Evolutionary conservation across 2,888 invertebrate genomes (phyloP).

Genomic region (Sinodicranocentrus sp.): DNA sequence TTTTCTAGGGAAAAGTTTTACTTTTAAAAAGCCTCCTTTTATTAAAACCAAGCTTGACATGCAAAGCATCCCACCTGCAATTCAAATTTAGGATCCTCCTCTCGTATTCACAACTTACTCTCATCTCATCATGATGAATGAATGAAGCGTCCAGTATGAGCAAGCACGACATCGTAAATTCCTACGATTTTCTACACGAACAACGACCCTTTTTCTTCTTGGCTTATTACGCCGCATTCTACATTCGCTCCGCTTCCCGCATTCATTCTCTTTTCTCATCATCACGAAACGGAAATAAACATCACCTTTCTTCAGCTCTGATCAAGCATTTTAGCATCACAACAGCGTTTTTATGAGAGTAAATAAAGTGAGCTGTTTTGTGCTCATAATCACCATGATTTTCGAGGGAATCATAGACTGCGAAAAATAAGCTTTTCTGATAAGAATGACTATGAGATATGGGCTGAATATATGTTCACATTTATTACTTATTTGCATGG

Average conservation of each 20-base stretch:
- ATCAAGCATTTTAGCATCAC: constrained; percentile 5
- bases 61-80: too few relatives aligned
- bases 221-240: background rate
- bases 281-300: constrained; percentile 52
- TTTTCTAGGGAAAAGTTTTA: too few relatives aligned
- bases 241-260: background rate
- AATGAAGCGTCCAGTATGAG: constrained; percentile 22
- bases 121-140: background rate
- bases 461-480: background rate
- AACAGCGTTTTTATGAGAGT: constrained; percentile 1
- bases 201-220: background rate
- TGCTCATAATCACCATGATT: constrained; percentile 32
- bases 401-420: constrained; percentile 11
- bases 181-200: constrained; percentile 14
- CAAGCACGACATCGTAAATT: constrained; percentile 47
- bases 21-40: too few relatives aligned
- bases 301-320: constrained; percentile 14
- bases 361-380: background rate
- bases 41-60: too few relatives aligned
- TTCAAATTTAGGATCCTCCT: too few relatives aligned
- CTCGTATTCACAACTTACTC: too few relatives aligned
- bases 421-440: constrained; percentile 6
- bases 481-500: constrained; percentile 33
- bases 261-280: constrained; percentile 12
- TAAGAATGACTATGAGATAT: background rate